A percentile compares a stretch with the other conserved stretches of the same genome.
Conservation (phyloP, 2,113 vertebrate species). For the Holacanthus passer region DNA sequence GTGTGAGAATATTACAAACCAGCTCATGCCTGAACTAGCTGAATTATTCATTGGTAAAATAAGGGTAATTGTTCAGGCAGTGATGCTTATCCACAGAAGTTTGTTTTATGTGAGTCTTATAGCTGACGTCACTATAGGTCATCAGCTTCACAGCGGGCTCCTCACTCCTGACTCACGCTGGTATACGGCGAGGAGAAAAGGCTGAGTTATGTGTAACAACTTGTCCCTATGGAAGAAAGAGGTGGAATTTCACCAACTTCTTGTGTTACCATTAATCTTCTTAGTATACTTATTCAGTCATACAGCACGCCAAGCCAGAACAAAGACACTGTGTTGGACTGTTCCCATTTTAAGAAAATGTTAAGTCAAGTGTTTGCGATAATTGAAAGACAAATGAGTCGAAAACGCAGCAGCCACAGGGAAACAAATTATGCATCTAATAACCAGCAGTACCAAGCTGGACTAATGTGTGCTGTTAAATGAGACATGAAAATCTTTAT, state of each 20-base stretch:
- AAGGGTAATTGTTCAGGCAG: neutral
- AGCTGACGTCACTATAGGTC: slow-evolving; percentile 8
- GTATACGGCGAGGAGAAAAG: slow-evolving; percentile 32
- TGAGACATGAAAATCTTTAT: neutral
- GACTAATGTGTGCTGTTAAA: neutral
- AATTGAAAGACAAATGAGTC: slow-evolving; percentile 5
- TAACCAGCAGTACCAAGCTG: neutral
- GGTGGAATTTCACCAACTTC: slow-evolving; percentile 57
- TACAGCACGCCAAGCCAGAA: slow-evolving; percentile 34
- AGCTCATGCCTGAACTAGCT: neutral
- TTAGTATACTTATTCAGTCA: slow-evolving; percentile 65
- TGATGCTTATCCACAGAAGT: neutral
- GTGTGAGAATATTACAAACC: neutral
- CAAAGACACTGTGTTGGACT: slow-evolving; percentile 55
- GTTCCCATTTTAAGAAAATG: slow-evolving; percentile 30
- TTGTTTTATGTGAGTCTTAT: neutral
- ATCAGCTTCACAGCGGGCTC: neutral
- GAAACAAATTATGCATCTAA: neutral
- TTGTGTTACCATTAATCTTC: slow-evolving; percentile 82
- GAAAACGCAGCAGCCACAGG: neutral
- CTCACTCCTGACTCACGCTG: slow-evolving; percentile 7
- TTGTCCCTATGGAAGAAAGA: slow-evolving; percentile 43
- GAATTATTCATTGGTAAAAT: neutral
- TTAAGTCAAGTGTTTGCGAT: slow-evolving; percentile 20
- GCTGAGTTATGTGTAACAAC: slow-evolving; percentile 48